phyloP scores from a whole-genome alignment of 2,888 invertebrate species.

The Amaurobius ferox region DNA sequence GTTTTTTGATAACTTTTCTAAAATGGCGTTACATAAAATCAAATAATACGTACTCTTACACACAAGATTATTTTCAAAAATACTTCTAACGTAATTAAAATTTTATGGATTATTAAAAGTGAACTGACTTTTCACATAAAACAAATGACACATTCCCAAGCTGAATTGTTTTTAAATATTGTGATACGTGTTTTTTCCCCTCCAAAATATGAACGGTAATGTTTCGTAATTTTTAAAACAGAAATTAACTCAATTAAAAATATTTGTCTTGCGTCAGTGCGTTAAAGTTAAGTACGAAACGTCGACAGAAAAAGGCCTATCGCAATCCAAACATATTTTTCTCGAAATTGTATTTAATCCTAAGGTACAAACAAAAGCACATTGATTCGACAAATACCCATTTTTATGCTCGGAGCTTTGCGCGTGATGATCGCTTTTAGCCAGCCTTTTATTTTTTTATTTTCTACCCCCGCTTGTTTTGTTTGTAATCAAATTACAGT shows the following conservation, averaged over 20 bases:
- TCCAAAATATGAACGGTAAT: background rate
- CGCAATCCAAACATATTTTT: conserved; percentile 10
- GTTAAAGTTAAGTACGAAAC: background rate
- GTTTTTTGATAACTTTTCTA: too few species aligned
- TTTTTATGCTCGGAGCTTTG: conserved; percentile 6
- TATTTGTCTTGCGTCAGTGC: background rate
- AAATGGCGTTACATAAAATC: too few species aligned
- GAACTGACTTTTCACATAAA: background rate
- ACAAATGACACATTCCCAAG: background rate
- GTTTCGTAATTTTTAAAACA: background rate
- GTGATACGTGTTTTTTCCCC: background rate
- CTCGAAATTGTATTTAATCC: conserved; percentile 10
- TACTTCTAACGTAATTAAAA: too few species aligned
- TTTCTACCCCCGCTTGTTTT: conserved; percentile 1
- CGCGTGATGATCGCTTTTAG: conserved; percentile 5
- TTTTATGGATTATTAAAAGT: too few species aligned
- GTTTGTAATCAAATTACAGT: conserved; percentile 66
- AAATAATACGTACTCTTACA: too few species aligned
- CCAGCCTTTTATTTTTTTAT: background rate
- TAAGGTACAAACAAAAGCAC: conserved; percentile 11
- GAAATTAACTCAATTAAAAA: conserved; percentile 6
- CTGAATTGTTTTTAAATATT: background rate
- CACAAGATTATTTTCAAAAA: too few species aligned
- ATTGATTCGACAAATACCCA: conserved; percentile 4
- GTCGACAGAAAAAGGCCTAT: background rate